phyloP scores from a whole-genome alignment of 1,140 invertebrate species.

The Gonioctena quinquepunctata region DNA sequence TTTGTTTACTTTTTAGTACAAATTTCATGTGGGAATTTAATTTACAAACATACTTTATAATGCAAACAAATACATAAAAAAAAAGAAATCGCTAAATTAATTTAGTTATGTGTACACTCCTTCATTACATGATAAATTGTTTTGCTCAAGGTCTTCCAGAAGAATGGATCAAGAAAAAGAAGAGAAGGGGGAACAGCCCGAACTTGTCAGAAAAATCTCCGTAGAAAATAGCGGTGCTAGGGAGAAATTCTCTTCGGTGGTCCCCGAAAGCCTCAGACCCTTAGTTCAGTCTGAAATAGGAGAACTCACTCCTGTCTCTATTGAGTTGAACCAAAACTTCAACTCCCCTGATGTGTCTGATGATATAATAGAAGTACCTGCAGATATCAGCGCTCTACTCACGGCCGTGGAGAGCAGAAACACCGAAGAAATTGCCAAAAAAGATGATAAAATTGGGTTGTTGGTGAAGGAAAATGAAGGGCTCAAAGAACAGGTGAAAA shows the following conservation, averaged over 20 bases:
- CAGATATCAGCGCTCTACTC: conserved; percentile 52
- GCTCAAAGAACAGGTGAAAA: conserved; percentile 84
- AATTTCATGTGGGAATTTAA: no score
- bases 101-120: no score
- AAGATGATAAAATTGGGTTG: conserved; percentile 40
- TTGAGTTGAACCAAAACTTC: conserved; percentile 42
- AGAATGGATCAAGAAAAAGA: neutral
- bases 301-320: conserved; percentile 58
- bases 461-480: conserved; percentile 81
- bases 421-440: conserved; percentile 44
- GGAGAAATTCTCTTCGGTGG: conserved; percentile 41
- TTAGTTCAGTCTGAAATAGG: conserved; percentile 57
- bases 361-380: conserved; percentile 49
- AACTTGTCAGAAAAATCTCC: conserved; percentile 39
- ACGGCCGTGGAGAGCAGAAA: conserved; percentile 50
- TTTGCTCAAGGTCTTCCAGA: neutral
- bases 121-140: no score
- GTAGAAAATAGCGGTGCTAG: conserved; percentile 48
- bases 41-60: no score
- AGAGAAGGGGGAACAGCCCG: conserved; percentile 7
- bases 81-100: no score
- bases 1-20: no score
- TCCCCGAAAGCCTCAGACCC: conserved; percentile 56
- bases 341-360: conserved; percentile 40
- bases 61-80: no score